Percentiles rank a stretch among this genome's conserved stretches.
phyloP scores from a whole-genome alignment of 2,113 vertebrate genomes.

The Mionectes macconnelli region DNA sequence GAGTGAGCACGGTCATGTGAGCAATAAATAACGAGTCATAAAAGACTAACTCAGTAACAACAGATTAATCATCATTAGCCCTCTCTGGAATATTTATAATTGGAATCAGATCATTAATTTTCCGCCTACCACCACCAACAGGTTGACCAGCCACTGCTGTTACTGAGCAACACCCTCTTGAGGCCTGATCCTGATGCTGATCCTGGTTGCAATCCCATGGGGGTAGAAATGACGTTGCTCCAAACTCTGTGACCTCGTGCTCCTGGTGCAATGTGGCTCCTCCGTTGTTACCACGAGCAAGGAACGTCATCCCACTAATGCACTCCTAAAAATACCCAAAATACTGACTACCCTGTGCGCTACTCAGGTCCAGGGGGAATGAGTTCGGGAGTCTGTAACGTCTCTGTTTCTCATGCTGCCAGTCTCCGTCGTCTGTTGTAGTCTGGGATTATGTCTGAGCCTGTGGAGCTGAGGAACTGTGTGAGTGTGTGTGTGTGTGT shows the following conservation, averaged over 20 bases:
- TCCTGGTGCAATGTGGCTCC: not conserved
- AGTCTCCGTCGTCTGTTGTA: not conserved
- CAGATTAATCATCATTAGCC: constrained; percentile 45
- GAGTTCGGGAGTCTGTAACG: not conserved
- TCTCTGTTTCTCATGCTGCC: not conserved
- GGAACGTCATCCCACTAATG: not conserved
- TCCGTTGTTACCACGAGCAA: not conserved
- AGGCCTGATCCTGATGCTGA: not conserved
- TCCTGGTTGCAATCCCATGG: not conserved
- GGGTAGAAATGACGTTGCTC: not conserved
- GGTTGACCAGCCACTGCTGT: not conserved
- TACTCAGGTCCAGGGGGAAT: not conserved
- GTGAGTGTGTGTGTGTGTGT: not conserved
- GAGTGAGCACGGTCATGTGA: not conserved
- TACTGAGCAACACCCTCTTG: not conserved
- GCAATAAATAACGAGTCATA: constrained; percentile 35
- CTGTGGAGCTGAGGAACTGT: not conserved
- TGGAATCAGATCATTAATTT: constrained; percentile 11
- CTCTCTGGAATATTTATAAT: constrained; percentile 1
- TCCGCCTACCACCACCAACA: not conserved
- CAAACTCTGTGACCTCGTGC: not conserved
- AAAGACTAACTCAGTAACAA: constrained; percentile 22
- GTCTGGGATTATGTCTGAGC: constrained; percentile 21
- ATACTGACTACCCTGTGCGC: not conserved
- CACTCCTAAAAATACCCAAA: not conserved